Conservation (phyloP, 37 sponge, comb jelly and placozoan species). For the Halichondria panicea region DNA sequence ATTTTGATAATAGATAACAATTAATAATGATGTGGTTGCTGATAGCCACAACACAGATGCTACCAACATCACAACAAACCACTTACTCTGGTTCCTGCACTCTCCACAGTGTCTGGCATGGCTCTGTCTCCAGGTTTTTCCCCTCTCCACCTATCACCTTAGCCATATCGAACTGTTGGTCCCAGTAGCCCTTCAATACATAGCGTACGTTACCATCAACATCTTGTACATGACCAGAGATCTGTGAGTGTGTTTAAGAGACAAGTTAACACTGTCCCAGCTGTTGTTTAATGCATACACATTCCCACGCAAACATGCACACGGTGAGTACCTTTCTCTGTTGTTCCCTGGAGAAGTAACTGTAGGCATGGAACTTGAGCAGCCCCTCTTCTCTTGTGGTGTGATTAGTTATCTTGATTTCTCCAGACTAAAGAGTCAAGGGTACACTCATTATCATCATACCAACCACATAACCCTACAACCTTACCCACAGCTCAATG, state of each 20-base stretch:
- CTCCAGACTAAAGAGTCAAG: conserved; percentile 70
- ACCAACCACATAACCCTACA: too few species aligned
- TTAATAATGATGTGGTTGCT: background rate
- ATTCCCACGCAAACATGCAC: background rate
- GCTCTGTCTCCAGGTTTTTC: conserved; percentile 48
- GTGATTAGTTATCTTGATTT: conserved; percentile 88
- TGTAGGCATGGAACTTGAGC: conserved; percentile 90
- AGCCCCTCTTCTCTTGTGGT: conserved; percentile 77
- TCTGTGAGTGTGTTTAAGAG: conserved; percentile 22
- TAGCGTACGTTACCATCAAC: conserved; percentile 45
- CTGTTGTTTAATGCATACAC: background rate
- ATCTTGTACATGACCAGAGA: conserved; percentile 83
- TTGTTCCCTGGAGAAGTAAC: conserved; percentile 87
- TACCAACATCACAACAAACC: background rate
- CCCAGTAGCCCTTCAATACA: conserved; percentile 94
- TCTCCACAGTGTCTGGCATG: conserved; percentile 45
- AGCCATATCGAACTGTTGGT: conserved; percentile 69
- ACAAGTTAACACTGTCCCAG: background rate
- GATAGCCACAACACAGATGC: background rate
- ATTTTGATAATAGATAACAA: background rate
- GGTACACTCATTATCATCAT: too few species aligned
- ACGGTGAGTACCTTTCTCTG: conserved; percentile 66
- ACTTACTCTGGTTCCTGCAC: conserved; percentile 51
- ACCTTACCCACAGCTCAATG: too few species aligned
- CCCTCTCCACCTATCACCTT: conserved; percentile 51